Base-by-base conservation (phyloP, 2,888 invertebrate species). In the Melanotus villosus region DNA sequence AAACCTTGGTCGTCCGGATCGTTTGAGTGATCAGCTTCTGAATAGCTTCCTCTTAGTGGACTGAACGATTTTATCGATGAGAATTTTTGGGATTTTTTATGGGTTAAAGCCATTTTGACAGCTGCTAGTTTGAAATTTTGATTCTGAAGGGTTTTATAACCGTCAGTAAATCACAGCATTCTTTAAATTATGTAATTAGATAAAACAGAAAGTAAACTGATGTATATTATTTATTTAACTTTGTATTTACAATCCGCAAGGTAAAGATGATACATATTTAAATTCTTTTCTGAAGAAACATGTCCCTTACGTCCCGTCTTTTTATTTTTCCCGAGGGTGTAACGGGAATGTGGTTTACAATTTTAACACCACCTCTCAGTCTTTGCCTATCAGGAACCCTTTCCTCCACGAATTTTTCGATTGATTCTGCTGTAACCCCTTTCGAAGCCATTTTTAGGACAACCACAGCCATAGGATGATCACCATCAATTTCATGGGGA, bases 401-500 rank as follows among this genome's bases (percentile, higher is more conserved):
- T 45, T 76, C 76, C 12, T 75, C 76, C 0, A 80, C 78, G 52
- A 72, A 82, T 0, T 73, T 23, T 47, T 74, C 70, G 18, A 82
- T 75, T 18, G 80, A 80, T 56, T 77, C 71, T 10, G 60, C 65
- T 9, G 76, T 72, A 9, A 76, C 52, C 0, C 52, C 54, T 16
- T 54, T 45, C 0, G 54, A 54, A 6, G 56, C 41, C 1, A 72
- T 26, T 38, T 60, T 69, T 9, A 60, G 9, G 4, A 66, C 58
- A 1, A 94, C 85, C 70, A 91, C 90, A 0, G 92, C 93, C 76
- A 88, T 88, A 0, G 94, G 94, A 26, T 90, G 87, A 81, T 95
- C 93, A 2, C 94, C 95, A 23, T 87, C 87, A n/a, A 84, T 82
- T 0, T 87, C 84, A 78, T 94, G 90, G 0, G 91, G 90, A 19